Evolutionary conservation across 2,113 vertebrate species (phyloP).

Genomic region (Lepus americanus): DNA sequence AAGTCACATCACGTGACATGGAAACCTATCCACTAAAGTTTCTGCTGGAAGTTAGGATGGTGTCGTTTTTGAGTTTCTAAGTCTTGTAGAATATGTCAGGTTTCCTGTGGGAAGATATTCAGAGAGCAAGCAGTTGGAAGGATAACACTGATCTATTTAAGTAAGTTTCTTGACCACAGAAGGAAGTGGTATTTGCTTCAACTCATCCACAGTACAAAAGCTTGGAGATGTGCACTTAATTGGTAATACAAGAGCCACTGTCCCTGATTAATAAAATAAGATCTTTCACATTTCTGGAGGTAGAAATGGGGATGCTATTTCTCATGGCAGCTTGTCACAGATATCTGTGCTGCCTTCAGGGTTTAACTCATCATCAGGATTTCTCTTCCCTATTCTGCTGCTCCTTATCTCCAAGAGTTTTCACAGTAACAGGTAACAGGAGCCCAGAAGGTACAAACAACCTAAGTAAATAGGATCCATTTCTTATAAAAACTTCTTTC

Average conservation of each 20-base stretch:
- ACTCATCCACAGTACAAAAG: not conserved
- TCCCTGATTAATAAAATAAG: constrained; percentile 42
- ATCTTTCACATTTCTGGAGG: not conserved
- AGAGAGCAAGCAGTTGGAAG: not conserved
- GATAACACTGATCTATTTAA: not conserved
- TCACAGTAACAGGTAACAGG: not conserved
- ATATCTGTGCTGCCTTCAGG: not conserved
- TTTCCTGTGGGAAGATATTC: not conserved
- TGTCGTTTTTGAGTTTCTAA: not conserved
- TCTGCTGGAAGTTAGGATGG: not conserved
- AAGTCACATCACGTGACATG: not conserved
- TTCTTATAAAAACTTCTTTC: not conserved
- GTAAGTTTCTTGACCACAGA: not conserved
- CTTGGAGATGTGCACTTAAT: not conserved
- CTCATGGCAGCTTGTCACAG: not conserved
- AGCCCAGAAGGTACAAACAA: too few relatives aligned
- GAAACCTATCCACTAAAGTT: not conserved
- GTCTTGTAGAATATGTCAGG: not conserved
- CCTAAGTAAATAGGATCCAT: not conserved
- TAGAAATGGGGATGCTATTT: not conserved
- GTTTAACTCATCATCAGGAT: not conserved
- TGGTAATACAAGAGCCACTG: not conserved
- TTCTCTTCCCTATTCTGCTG: not conserved
- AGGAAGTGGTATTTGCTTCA: not conserved
- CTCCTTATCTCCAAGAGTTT: not conserved